A percentile compares a stretch with the other conserved stretches of the same genome.
Conservation (phyloP, 2,888 invertebrate species). For the Colletes collaris region DNA sequence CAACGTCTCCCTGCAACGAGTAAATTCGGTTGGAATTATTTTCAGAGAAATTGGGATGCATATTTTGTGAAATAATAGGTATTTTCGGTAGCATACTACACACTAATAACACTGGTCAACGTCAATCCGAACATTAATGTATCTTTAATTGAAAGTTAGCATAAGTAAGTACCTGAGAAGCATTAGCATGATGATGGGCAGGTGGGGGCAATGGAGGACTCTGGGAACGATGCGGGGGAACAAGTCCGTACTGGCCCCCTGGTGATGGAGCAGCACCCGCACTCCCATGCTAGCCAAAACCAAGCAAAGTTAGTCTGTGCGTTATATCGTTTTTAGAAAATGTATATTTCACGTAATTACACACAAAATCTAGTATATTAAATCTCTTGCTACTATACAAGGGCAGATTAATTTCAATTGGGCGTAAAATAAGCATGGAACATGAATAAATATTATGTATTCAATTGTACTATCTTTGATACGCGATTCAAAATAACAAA, state of each 20-base stretch:
- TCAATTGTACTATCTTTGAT: background rate
- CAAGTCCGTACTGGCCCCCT: conserved; percentile 81
- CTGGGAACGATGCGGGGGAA: conserved; percentile 84
- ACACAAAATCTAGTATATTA: conserved; percentile 11
- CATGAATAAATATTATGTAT: conserved; percentile 2
- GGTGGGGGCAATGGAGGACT: conserved; percentile 89
- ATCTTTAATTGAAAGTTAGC: conserved; percentile 38
- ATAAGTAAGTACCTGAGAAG: conserved; percentile 81
- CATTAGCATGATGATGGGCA: conserved; percentile 89
- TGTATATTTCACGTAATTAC: conserved; percentile 7
- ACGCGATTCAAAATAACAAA: conserved; percentile 10
- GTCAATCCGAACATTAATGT: background rate
- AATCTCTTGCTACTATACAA: background rate
- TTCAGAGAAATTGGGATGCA: no score
- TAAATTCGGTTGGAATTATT: background rate
- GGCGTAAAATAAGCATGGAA: conserved; percentile 3
- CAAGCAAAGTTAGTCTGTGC: conserved; percentile 75
- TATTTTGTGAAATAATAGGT: no score
- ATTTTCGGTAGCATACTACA: no score
- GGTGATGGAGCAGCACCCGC: conserved; percentile 80
- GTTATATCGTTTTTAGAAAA: conserved; percentile 20
- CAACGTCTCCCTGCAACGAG: conserved; percentile 85
- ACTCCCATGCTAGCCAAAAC: conserved; percentile 81
- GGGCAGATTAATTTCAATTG: conserved; percentile 16
- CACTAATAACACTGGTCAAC: no score